These are phyloP conservation scores for Anser brachyrhynchus DNA, from an alignment of 2,113 vertebrate species.

Conservation along the genomic window DNA sequence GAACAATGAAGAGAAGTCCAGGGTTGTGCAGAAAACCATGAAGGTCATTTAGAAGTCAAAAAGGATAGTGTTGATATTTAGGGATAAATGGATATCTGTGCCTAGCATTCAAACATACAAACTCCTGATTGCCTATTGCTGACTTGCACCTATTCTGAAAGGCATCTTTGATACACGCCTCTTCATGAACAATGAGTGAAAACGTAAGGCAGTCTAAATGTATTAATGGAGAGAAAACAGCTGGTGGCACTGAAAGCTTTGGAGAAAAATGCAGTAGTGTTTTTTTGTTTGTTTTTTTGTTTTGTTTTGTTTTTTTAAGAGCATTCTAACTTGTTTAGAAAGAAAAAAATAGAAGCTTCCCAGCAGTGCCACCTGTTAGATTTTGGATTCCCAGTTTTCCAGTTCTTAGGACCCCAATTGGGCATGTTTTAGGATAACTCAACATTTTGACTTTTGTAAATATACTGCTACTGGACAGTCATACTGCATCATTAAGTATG, in stretches of 20 bases:
- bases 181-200: not conserved
- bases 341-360: not conserved
- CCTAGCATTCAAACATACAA: not conserved
- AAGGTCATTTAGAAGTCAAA: not conserved
- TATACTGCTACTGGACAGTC: not conserved
- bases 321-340: not conserved
- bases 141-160: not conserved
- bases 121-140: not conserved
- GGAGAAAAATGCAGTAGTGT: not conserved
- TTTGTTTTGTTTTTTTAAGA: not conserved
- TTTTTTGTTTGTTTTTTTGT: too few species aligned
- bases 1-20: not conserved
- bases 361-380: constrained; percentile 11
- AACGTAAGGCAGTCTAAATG: not conserved
- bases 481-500: not conserved
- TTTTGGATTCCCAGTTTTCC: not conserved
- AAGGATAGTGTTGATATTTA: not conserved
- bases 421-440: not conserved
- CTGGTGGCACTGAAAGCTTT: constrained; percentile 13
- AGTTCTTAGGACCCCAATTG: not conserved
- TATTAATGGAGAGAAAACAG: constrained; percentile 43
- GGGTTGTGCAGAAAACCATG: not conserved
- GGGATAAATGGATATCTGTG: not conserved
- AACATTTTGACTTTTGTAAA: not conserved
- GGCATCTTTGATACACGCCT: not conserved